Base-by-base conservation (phyloP, 64 coral and sea anemone genomes). In the Hydrozoanthus tunicans region DNA sequence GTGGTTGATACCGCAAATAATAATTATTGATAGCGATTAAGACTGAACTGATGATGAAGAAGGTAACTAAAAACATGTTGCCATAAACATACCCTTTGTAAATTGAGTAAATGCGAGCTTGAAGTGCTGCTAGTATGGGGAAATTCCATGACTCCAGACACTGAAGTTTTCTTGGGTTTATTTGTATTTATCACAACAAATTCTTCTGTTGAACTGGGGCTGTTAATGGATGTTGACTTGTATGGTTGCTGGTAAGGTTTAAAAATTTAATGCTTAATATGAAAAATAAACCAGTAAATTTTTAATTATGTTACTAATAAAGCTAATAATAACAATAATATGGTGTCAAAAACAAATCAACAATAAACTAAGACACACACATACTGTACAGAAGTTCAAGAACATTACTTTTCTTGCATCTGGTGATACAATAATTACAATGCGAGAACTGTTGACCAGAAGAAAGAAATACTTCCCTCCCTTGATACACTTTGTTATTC, bases 81-180 rank as follows among this genome's bases (percentile, higher is more conserved):
- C 53, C 1, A 23, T 6, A 59, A 73, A 17, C 84, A 4, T 88
- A 88, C 84, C 54, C 56, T 73, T 59, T 51, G 84, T 14, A 88
- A 26, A 73, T 70, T 51, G 56, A 74, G 84, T 24, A 15, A 26
- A 51, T 70, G 74, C 26, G 68, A 61, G 13, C 66, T 5, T 13
- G 83, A 75, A 15, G 53, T 59, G 25, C 23, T 75, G 26, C 54
- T 51, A 32, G 25, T 75, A 25, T 56, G 43, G 68, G 67, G 70
- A 73, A 27, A 25, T 10, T 88, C 23, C 5, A n/a, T 61, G 54
- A 27, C 58, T 54, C 55, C 24, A 17, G 84, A 56, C 68, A 56
- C 56, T 51, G 57, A 88, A 6, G 26, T 58, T 57, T 25, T 88
- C 56, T 59, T 58, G 6, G 54, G 23, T 73, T 75, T 70, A 17